Conservation (phyloP, 2,113 vertebrate species). For the Brachyhypopomus gauderio region DNA sequence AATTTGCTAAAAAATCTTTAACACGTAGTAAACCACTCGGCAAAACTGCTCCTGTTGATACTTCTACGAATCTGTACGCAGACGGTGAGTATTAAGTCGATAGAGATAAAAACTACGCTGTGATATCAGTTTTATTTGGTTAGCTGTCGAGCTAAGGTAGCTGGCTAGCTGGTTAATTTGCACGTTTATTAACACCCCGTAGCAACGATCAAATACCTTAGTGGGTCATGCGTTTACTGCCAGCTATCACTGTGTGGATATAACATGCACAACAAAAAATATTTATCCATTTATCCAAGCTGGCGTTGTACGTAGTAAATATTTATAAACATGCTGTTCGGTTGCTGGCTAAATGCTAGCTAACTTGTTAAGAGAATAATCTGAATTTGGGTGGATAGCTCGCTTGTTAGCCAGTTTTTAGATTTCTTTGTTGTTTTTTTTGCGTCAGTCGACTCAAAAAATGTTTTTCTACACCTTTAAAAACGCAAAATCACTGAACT, state of each 20-base stretch:
- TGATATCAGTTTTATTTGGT: background rate
- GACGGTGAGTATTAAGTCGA: conserved; percentile 64
- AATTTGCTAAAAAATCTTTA: conserved; percentile 47
- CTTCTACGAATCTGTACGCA: conserved; percentile 56
- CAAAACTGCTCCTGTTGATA: conserved; percentile 36
- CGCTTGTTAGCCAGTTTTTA: too few relatives aligned
- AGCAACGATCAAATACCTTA: background rate
- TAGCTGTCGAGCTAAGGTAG: conserved; percentile 31
- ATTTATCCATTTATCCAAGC: background rate
- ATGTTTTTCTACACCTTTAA: background rate
- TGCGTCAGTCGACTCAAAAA: background rate
- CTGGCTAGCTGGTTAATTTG: conserved; percentile 60
- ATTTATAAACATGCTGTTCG: conserved; percentile 44
- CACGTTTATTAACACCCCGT: background rate
- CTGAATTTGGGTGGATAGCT: background rate
- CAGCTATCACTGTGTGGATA: background rate
- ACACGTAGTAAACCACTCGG: conserved; percentile 14
- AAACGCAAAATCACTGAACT: too few relatives aligned
- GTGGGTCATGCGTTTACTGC: background rate
- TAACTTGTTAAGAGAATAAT: background rate
- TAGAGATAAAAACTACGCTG: conserved; percentile 2
- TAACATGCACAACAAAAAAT: background rate
- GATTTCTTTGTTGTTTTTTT: background rate
- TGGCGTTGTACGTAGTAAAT: background rate
- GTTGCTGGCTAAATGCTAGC: conserved; percentile 28